Evolutionary conservation across 2,113 vertebrate genomes (phyloP).

Genomic region (Otis tarda): DNA sequence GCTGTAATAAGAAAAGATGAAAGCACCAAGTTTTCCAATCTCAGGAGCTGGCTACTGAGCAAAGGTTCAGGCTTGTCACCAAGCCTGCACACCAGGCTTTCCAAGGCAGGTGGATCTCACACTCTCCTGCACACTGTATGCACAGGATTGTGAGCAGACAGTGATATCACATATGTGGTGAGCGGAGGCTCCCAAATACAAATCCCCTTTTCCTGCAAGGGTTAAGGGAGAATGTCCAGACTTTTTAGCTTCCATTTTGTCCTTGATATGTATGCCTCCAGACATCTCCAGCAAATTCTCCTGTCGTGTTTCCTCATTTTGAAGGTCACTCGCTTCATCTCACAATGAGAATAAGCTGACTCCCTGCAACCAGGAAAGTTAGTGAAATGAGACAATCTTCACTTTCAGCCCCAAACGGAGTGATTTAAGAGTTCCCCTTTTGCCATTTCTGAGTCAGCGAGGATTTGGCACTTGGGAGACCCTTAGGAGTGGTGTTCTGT

Average conservation of each 20-base stretch:
- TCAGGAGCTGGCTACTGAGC: not conserved
- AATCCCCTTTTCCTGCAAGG: not conserved
- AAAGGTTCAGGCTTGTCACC: not conserved
- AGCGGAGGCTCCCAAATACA: not conserved
- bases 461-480: not conserved
- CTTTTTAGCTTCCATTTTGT: not conserved
- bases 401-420: not conserved
- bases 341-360: not conserved
- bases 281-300: not conserved
- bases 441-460: not conserved
- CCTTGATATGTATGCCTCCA: not conserved
- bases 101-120: not conserved
- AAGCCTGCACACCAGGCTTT: not conserved
- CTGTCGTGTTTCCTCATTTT: not conserved
- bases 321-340: not conserved
- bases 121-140: rapidly evolving
- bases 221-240: not conserved
- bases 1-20: not conserved
- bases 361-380: not conserved
- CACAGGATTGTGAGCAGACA: not conserved
- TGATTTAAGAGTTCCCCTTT: not conserved
- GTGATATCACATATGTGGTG: rapidly evolving
- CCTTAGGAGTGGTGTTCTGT: not conserved
- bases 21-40: not conserved
- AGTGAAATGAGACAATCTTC: not conserved